phyloP scores from a whole-genome alignment of 2,888 invertebrate species.

The Spicauda simplicius region DNA sequence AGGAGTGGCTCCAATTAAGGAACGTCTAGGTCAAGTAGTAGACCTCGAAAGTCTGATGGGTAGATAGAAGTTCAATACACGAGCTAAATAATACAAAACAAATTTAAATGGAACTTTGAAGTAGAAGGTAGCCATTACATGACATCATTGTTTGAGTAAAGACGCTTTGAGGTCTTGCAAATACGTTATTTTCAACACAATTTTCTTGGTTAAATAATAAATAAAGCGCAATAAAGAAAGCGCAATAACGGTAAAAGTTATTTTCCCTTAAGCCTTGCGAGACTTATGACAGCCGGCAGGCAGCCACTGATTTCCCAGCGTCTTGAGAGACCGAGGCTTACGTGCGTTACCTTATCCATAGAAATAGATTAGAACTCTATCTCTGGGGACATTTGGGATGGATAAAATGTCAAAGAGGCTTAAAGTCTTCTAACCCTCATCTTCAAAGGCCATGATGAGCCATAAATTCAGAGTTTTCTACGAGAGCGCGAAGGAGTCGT shows the following conservation, averaged over 20 bases:
- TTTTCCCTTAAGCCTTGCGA: slow-evolving; percentile 13
- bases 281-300: slow-evolving; percentile 13
- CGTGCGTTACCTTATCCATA: slow-evolving; percentile 22
- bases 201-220: not conserved
- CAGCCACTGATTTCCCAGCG: not conserved
- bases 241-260: slow-evolving; percentile 11
- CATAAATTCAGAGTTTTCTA: slow-evolving; percentile 23
- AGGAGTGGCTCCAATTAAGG: too few species aligned
- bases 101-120: too few species aligned
- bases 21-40: too few species aligned
- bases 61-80: too few species aligned
- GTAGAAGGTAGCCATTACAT: too few species aligned
- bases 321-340: slow-evolving; percentile 19
- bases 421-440: slow-evolving; percentile 14
- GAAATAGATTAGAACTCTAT: slow-evolving; percentile 9
- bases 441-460: slow-evolving; percentile 21
- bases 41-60: too few species aligned
- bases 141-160: too few species aligned
- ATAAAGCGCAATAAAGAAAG: slow-evolving; percentile 1
- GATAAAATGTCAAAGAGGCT: slow-evolving; percentile 1
- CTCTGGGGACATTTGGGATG: slow-evolving; percentile 8
- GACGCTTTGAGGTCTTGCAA: too few species aligned
- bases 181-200: not conserved
- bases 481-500: slow-evolving; percentile 1
- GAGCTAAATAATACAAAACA: too few species aligned